Evolutionary conservation across 35 echinoderm and acorn worm genomes (phyloP).

Genomic region (Diadema setosum): DNA sequence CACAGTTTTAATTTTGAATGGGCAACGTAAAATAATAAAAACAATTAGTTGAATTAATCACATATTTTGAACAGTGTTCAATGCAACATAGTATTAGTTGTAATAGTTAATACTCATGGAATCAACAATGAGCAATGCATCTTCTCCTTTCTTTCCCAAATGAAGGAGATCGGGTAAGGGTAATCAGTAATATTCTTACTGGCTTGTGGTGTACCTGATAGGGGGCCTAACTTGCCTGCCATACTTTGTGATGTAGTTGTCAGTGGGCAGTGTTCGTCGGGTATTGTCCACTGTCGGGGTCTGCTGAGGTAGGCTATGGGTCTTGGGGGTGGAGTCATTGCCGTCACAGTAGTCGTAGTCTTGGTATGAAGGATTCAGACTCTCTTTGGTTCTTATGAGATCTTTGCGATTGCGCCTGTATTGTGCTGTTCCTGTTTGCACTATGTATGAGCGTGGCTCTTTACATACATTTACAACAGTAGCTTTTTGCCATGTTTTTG

Average conservation of each 20-base stretch:
- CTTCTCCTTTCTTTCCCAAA: no score
- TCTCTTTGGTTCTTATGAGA: neutral
- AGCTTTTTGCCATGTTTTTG: constrained; percentile 32
- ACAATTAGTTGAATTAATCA: no score
- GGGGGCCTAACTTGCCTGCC: neutral
- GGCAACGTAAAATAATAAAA: no score
- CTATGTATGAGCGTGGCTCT: neutral
- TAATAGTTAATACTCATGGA: no score
- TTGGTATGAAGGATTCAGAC: neutral
- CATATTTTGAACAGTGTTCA: no score
- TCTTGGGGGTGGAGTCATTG: no score
- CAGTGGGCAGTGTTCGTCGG: neutral
- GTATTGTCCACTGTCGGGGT: no score
- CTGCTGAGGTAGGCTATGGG: no score
- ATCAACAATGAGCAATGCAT: no score
- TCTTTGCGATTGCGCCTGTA: neutral
- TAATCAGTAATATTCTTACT: neutral
- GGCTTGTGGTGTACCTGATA: neutral
- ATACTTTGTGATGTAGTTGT: neutral
- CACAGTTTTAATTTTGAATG: no score
- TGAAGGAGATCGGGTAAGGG: neutral
- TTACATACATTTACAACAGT: neutral
- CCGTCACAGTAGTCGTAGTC: neutral
- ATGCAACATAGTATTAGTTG: no score
- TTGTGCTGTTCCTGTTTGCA: neutral